phyloP scores from a whole-genome alignment of 2,113 vertebrate species.

The Dromiciops gliroides region DNA sequence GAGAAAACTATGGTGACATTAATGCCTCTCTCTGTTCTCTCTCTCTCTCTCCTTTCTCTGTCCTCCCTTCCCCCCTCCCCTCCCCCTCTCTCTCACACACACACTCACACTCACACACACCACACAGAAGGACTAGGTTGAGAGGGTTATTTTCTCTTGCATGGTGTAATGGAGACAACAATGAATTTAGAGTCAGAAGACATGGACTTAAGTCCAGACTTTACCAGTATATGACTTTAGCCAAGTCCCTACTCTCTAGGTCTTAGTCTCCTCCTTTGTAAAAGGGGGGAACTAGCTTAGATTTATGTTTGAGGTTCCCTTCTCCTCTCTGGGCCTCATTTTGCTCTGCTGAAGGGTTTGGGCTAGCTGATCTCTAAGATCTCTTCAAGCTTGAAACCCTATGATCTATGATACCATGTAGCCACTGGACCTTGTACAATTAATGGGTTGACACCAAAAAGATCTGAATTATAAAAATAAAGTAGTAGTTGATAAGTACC shows the following conservation, averaged over 20 bases:
- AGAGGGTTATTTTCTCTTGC: background rate
- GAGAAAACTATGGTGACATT: background rate
- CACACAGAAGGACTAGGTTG: background rate
- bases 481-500: background rate
- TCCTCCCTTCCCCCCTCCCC: too few species aligned
- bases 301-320: background rate
- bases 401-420: background rate
- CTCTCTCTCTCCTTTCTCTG: too few species aligned
- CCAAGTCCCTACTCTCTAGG: background rate
- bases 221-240: background rate
- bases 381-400: background rate
- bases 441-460: background rate
- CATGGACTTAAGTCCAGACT: background rate
- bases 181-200: background rate
- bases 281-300: background rate
- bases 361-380: background rate
- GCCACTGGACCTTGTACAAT: background rate
- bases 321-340: background rate
- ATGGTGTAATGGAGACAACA: background rate
- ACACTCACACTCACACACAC: too few species aligned
- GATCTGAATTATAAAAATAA: background rate
- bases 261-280: background rate
- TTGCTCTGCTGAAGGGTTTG: background rate
- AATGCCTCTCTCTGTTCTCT: background rate
- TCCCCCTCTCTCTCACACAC: too few species aligned